These are phyloP conservation scores for Tetropium fuscum DNA, from an alignment of 2,888 invertebrate species.

Conservation along the genomic window DNA sequence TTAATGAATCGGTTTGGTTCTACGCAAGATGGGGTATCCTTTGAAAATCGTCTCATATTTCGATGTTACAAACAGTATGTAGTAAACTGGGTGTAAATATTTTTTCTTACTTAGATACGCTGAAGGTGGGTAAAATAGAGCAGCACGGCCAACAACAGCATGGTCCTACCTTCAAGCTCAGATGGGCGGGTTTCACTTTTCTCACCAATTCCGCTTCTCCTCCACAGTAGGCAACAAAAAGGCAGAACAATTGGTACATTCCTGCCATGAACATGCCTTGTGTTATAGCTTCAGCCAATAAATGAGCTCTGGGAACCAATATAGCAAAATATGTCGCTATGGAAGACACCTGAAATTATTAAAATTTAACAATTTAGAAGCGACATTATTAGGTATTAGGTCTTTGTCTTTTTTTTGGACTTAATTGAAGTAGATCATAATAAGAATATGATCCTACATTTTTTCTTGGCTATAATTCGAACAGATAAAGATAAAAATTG, in stretches of 20 bases:
- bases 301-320: constrained; percentile 73
- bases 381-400: background rate
- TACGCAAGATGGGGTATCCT: no score
- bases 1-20: no score
- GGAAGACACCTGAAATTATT: constrained; percentile 70
- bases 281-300: constrained; percentile 76
- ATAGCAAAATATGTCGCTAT: constrained; percentile 70
- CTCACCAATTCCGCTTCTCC: constrained; percentile 72
- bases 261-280: constrained; percentile 78
- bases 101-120: constrained; percentile 68
- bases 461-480: no score
- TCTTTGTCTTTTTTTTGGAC: no score
- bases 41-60: no score
- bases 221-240: constrained; percentile 75
- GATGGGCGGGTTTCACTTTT: constrained; percentile 69
- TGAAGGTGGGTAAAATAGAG: constrained; percentile 69
- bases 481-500: no score
- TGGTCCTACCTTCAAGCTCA: constrained; percentile 75
- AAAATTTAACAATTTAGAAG: background rate
- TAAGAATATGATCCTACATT: no score
- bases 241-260: constrained; percentile 77
- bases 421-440: no score
- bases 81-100: background rate
- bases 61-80: no score
- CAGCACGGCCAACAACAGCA: constrained; percentile 83